Evolutionary conservation across 2,888 invertebrate genomes (phyloP).

Genomic region (Salpingus planirostris): DNA sequence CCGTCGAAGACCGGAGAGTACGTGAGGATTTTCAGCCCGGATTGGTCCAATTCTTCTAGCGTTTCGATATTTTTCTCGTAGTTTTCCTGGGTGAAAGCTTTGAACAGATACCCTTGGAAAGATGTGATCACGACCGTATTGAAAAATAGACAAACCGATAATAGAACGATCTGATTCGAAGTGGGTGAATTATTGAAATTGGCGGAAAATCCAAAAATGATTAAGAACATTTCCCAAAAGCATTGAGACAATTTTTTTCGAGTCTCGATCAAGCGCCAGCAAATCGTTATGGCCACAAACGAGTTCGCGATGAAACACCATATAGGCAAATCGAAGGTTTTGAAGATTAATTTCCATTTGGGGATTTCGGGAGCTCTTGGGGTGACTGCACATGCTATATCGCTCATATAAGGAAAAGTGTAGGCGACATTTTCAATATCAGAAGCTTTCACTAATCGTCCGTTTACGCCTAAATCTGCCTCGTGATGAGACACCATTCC

Average conservation of each 20-base stretch:
- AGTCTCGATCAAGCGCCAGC: conserved; percentile 9
- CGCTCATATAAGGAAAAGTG: conserved; percentile 24
- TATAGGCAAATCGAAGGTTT: conserved; percentile 24
- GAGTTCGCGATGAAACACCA: conserved; percentile 14
- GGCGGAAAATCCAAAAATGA: conserved; percentile 1
- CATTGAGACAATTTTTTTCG: neutral
- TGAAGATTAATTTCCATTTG: conserved; percentile 35
- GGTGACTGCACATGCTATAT: conserved; percentile 37
- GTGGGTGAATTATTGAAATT: too few species aligned
- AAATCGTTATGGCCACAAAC: conserved; percentile 1
- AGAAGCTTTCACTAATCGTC: conserved; percentile 38
- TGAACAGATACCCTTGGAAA: conserved; percentile 41
- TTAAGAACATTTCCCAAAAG: conserved; percentile 2
- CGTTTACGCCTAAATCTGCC: conserved; percentile 38
- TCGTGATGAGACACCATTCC: conserved; percentile 34
- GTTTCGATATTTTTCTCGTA: conserved; percentile 42
- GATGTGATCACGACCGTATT: conserved; percentile 37
- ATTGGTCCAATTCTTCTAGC: conserved; percentile 38
- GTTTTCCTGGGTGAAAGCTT: conserved; percentile 37
- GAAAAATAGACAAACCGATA: conserved; percentile 26
- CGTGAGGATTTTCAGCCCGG: conserved; percentile 36
- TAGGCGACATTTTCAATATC: conserved; percentile 31
- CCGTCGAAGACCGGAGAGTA: conserved; percentile 24
- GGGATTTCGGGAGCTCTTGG: conserved; percentile 36
- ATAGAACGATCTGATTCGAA: too few species aligned